These are phyloP conservation scores for Aldabrachelys gigantea DNA, from an alignment of 2,113 vertebrate species.

Conservation along the genomic window DNA sequence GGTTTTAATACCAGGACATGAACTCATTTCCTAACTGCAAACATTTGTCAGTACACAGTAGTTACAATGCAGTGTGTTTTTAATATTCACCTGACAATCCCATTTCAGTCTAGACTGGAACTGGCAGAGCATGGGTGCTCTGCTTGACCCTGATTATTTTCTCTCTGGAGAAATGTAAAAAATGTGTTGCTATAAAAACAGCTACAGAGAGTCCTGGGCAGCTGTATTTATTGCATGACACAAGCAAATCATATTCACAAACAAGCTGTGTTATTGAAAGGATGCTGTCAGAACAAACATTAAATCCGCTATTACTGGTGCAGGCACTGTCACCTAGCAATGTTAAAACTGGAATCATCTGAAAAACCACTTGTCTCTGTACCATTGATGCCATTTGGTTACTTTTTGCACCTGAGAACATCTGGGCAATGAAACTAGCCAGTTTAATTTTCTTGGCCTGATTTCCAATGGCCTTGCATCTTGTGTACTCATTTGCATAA, in stretches of 20 bases:
- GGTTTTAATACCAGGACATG: not conserved
- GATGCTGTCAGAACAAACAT: not conserved
- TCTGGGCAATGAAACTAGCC: rapidly evolving
- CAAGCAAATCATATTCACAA: rapidly evolving
- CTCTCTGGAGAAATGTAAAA: not conserved
- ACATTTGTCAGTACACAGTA: not conserved
- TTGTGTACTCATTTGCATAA: not conserved
- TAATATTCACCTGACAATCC: not conserved
- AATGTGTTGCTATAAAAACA: not conserved
- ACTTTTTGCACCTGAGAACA: rapidly evolving
- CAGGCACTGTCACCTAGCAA: rapidly evolving
- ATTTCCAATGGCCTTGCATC: not conserved
- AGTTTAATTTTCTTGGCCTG: rapidly evolving
- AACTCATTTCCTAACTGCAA: not conserved
- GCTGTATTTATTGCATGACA: rapidly evolving
- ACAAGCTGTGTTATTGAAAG: rapidly evolving
- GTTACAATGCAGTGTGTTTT: rapidly evolving
- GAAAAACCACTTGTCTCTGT: not conserved
- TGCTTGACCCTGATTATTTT: not conserved
- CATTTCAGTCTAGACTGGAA: not conserved
- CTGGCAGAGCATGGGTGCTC: not conserved
- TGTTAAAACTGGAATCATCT: not conserved
- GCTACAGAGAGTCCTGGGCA: rapidly evolving
- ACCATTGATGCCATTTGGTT: not conserved
- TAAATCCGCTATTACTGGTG: not conserved